phyloP scores from a whole-genome alignment of 1,140 invertebrate genomes.

The Neodiprion fabricii region DNA sequence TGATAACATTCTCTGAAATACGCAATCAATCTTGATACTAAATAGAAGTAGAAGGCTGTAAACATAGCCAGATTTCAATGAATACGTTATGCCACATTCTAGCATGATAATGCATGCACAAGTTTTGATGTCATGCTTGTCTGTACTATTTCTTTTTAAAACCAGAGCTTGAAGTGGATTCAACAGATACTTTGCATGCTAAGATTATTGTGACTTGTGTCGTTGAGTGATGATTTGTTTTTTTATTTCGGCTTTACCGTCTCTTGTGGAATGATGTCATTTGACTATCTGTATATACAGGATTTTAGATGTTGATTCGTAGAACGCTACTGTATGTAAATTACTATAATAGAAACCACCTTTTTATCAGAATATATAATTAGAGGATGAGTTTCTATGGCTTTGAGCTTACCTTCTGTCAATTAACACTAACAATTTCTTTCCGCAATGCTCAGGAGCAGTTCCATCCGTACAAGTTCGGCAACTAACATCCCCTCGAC shows the following conservation, averaged over 20 bases:
- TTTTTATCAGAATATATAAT: not conserved
- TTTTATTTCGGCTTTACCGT: not conserved
- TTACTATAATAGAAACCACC: not conserved
- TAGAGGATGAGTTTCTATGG: constrained; percentile 10
- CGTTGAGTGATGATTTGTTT: not conserved
- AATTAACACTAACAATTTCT: constrained; percentile 19
- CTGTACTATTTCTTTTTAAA: too few species aligned
- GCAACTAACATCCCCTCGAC: constrained; percentile 60
- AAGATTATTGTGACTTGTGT: not conserved
- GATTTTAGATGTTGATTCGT: not conserved
- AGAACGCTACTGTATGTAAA: not conserved
- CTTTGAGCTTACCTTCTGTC: constrained; percentile 25
- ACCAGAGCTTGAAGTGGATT: too few species aligned
- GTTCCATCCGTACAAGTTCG: constrained; percentile 55
- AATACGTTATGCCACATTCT: too few species aligned
- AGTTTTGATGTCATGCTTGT: too few species aligned
- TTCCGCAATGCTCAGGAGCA: constrained; percentile 50
- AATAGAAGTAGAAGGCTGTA: too few species aligned
- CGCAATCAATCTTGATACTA: too few species aligned
- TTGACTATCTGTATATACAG: not conserved
- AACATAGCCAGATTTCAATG: too few species aligned
- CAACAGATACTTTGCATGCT: not conserved
- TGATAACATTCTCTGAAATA: too few species aligned
- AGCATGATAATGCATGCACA: too few species aligned
- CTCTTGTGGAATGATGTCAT: not conserved